Conservation (phyloP, 2,888 invertebrate species). For the Chrysotoxum bicinctum region DNA sequence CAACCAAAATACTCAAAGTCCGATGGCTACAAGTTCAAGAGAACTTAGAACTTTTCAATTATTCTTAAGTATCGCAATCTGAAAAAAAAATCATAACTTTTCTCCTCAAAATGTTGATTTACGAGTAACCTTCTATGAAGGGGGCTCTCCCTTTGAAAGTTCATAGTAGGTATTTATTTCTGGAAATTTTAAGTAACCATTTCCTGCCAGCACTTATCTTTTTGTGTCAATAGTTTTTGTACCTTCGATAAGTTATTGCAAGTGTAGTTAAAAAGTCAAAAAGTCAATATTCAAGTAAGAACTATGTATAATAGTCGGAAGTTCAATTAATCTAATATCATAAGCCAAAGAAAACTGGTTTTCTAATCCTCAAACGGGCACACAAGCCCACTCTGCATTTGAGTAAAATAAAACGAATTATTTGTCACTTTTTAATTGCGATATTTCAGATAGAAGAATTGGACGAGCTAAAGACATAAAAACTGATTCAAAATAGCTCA, state of each 20-base stretch:
- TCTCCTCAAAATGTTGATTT: slow-evolving; percentile 2
- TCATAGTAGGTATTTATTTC: background rate
- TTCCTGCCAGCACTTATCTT: background rate
- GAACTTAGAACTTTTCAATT: slow-evolving; percentile 8
- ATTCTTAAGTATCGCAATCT: background rate
- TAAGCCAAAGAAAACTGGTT: too few relatives aligned
- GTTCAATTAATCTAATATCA: too few relatives aligned
- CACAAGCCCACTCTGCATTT: too few relatives aligned
- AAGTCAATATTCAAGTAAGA: too few relatives aligned
- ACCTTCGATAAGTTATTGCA: background rate
- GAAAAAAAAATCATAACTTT: background rate
- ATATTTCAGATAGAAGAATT: too few relatives aligned
- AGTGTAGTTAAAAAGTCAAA: background rate
- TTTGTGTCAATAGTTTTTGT: background rate
- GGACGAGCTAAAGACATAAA: too few relatives aligned
- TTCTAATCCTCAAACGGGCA: too few relatives aligned
- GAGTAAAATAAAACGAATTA: too few relatives aligned
- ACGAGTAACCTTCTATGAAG: background rate
- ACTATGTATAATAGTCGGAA: too few relatives aligned
- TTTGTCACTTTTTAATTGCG: too few relatives aligned
- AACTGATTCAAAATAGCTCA: too few relatives aligned
- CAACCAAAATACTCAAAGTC: slow-evolving; percentile 12
- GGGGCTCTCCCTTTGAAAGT: too few relatives aligned
- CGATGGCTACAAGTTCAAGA: slow-evolving; percentile 3
- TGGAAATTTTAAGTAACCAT: background rate